Evolutionary conservation across 1,140 invertebrate genomes (phyloP).

Genomic region (Galleria mellonella): DNA sequence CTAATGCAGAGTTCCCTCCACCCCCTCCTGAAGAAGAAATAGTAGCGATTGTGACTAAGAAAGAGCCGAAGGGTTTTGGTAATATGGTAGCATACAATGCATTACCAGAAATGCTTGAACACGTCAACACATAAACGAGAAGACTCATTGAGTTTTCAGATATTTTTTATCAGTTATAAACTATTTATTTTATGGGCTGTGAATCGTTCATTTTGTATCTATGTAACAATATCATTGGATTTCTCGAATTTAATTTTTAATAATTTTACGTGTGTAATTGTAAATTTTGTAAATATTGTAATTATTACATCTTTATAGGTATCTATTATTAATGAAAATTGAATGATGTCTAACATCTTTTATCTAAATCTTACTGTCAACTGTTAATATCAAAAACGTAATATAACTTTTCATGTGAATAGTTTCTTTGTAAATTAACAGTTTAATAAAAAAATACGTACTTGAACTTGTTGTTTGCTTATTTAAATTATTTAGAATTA

Average conservation of each 20-base stretch:
- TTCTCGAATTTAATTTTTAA: slow-evolving; percentile 34
- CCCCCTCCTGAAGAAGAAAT: slow-evolving; percentile 69
- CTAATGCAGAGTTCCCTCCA: slow-evolving; percentile 46
- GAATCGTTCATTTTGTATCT: slow-evolving; percentile 19
- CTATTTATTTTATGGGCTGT: slow-evolving; percentile 40
- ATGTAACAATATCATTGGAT: slow-evolving; percentile 8
- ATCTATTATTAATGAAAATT: neutral
- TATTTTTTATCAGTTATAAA: slow-evolving; percentile 16
- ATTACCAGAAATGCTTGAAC: slow-evolving; percentile 66
- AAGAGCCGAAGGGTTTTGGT: slow-evolving; percentile 61
- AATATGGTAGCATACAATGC: slow-evolving; percentile 73
- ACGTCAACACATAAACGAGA: slow-evolving; percentile 44
- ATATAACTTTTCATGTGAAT: slow-evolving; percentile 61
- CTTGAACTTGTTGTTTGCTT: neutral
- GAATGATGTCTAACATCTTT: slow-evolving; percentile 61
- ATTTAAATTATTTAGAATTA: too few species aligned
- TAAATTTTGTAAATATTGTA: slow-evolving; percentile 37
- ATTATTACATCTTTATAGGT: slow-evolving; percentile 23
- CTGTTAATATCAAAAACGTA: slow-evolving; percentile 60
- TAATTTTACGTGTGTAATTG: slow-evolving; percentile 5
- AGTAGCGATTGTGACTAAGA: slow-evolving; percentile 69
- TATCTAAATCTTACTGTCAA: slow-evolving; percentile 56
- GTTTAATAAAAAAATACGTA: slow-evolving; percentile 47
- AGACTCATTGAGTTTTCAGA: slow-evolving; percentile 11
- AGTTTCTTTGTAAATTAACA: slow-evolving; percentile 63